Evolutionary conservation across 2,113 vertebrate genomes (phyloP).

Genomic region (Pogona vitticeps): DNA sequence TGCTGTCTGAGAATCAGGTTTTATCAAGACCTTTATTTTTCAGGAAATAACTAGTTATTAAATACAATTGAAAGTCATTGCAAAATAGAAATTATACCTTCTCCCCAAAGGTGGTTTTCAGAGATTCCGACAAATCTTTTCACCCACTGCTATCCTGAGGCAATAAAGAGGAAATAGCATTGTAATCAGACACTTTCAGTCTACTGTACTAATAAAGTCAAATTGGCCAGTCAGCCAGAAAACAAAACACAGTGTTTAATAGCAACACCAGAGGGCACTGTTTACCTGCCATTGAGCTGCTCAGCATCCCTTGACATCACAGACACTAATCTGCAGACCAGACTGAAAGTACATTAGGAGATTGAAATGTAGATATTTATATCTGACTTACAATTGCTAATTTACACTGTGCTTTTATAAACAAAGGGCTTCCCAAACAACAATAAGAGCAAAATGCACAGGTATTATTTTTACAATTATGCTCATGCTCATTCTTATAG

Average conservation of each 20-base stretch:
- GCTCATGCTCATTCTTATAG: neutral
- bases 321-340: neutral
- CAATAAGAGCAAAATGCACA: neutral
- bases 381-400: neutral
- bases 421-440: neutral
- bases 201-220: conserved; percentile 43
- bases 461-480: neutral
- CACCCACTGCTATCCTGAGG: neutral
- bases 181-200: conserved; percentile 30
- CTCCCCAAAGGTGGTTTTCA: neutral
- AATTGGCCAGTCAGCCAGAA: neutral
- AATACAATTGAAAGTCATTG: neutral
- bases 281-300: conserved; percentile 37
- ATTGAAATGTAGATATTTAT: conserved; percentile 6
- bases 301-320: neutral
- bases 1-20: fast-evolving
- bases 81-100: fast-evolving
- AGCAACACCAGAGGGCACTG: conserved; percentile 69
- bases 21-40: neutral
- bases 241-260: neutral
- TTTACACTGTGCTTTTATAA: neutral
- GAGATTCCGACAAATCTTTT: conserved; percentile 1
- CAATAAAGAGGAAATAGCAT: conserved; percentile 35
- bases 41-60: neutral
- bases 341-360: neutral